phyloP scores from a whole-genome alignment of 2,797 vertebrate genomes.

The Novumbra hubbsi region DNA sequence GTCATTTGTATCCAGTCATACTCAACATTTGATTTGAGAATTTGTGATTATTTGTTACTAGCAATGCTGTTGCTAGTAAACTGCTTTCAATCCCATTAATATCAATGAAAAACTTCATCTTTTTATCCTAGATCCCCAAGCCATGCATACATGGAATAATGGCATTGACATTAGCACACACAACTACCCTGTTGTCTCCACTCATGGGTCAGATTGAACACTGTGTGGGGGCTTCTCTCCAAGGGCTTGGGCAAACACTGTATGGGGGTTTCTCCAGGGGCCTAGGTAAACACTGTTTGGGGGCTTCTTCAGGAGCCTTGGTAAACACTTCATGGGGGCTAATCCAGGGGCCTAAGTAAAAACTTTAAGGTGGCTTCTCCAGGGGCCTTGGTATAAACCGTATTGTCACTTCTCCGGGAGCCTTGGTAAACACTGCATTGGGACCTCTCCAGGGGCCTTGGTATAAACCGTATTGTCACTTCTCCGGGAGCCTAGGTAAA shows the following conservation, averaged over 20 bases:
- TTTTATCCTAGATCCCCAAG: neutral
- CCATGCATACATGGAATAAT: no score
- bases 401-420: neutral
- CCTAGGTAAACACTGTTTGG: neutral
- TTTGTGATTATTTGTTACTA: neutral
- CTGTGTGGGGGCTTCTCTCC: neutral
- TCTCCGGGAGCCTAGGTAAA: neutral
- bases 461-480: no score
- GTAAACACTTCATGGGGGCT: no score
- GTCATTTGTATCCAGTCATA: conserved; percentile 4
- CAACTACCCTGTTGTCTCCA: no score
- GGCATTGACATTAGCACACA: no score
- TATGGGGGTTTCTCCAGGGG: no score
- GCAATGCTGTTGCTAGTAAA: neutral
- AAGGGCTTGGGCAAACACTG: neutral
- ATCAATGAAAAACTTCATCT: neutral
- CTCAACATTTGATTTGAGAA: neutral
- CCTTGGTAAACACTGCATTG: no score
- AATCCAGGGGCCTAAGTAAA: no score
- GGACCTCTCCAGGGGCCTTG: neutral
- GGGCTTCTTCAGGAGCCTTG: no score
- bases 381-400: no score
- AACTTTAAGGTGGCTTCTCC: no score
- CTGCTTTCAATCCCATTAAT: neutral
- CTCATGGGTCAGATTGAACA: no score